Evolutionary conservation across 2,888 invertebrate genomes (phyloP), one percentile per base, ranked within the genome.

Genomic region (Leucania comma): DNA sequence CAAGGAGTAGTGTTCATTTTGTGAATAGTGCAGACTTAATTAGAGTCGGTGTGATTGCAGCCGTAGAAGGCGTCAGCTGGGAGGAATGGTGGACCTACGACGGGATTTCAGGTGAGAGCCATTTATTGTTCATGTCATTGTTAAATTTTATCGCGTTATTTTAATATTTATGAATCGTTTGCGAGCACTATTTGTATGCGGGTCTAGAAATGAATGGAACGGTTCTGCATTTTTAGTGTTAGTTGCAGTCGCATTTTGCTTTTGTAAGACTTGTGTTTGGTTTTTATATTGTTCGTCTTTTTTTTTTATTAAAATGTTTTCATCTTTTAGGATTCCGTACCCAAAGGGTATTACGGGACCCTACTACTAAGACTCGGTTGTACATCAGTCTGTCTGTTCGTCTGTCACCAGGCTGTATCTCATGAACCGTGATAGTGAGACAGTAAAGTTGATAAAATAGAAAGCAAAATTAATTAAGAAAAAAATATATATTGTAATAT

Each of bases 1-100:
- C 58, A 68, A 78, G 74, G 72, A 76, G 61, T 72, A 80, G 84
- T 87, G 86, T 89, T 91, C 86, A 90, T 91, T 92, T 91, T 89
- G 89, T 87, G 88, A 91, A 89, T 82, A 80, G 87, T 90, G 89
- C 90, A 92, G 90, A 92, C 88, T 94, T 93, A 94, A 95, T 95
- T 93, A 93, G 92, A 91, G 87, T 91, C 90, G 91, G 92, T 95
- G 92, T 95, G 96, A 94, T 97, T 97, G 89, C 97, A 98, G 98
- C 97, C 90, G 97, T 97, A 86, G 96, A 96, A 87, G 97, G 97
- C 89, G 97, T 98, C 90, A 98, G 98, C 95, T 98, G 98, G 98
- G 98, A 98, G 95, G 98, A 98, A 96, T 98, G 98, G 98, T 98
- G 98, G 98, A 98, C 98, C 87, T 98, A 98, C 96, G 98, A 98